phyloP scores from a whole-genome alignment of 1,140 invertebrate genomes.

The Hestina assimilis region DNA sequence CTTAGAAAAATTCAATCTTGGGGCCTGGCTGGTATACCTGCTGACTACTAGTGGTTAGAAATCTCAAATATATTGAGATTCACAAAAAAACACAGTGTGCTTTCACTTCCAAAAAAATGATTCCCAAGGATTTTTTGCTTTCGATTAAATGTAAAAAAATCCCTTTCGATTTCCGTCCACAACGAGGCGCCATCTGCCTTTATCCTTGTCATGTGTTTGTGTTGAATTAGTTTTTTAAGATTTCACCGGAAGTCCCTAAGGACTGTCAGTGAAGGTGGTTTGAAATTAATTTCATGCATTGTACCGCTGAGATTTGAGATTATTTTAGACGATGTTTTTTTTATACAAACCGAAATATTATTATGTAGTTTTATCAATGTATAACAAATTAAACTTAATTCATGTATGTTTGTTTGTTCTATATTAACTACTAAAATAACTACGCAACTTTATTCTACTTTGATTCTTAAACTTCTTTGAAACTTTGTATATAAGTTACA shows the following conservation, averaged over 20 bases:
- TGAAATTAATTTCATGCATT: constrained; percentile 13
- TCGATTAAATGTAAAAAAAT: constrained; percentile 48
- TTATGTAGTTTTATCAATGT: no score
- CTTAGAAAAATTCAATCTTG: no score
- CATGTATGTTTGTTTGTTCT: no score
- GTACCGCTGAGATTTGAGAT: not conserved
- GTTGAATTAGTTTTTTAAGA: constrained; percentile 61
- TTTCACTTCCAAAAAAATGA: constrained; percentile 58
- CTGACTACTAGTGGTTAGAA: no score
- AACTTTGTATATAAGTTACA: no score
- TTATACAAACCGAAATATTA: not conserved
- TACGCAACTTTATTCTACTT: no score
- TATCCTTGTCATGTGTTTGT: constrained; percentile 68
- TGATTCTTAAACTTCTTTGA: no score
- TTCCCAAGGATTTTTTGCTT: constrained; percentile 63
- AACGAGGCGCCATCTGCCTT: constrained; percentile 66
- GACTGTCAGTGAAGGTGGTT: constrained; percentile 28
- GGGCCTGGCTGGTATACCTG: no score
- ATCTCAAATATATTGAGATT: not conserved
- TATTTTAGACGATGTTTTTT: not conserved
- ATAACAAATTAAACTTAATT: no score
- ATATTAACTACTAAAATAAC: no score
- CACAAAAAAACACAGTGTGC: constrained; percentile 34
- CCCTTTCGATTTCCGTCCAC: constrained; percentile 71
- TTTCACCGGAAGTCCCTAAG: constrained; percentile 62